phyloP scores from a whole-genome alignment of 2,113 vertebrate genomes.

The Balaenoptera acutorostrata region DNA sequence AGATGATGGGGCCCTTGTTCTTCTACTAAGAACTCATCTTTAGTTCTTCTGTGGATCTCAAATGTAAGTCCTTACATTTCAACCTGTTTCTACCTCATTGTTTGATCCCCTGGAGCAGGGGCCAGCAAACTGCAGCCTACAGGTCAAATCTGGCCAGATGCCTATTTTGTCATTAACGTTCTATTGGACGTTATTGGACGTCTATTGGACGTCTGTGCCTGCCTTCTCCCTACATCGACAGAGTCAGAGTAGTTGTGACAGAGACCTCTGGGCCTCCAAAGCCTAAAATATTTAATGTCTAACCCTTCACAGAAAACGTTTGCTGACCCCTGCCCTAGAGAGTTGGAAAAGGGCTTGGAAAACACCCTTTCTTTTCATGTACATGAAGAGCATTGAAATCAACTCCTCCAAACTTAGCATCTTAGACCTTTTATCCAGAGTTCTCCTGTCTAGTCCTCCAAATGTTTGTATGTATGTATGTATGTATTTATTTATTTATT shows the following conservation, averaged over 20 bases:
- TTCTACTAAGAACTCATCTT: neutral
- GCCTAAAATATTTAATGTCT: neutral
- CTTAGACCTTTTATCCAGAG: neutral
- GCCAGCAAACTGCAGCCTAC: too few species aligned
- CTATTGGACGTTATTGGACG: too few species aligned
- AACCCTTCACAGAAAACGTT: neutral
- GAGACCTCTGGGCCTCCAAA: neutral
- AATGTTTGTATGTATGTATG: too few species aligned
- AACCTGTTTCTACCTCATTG: neutral
- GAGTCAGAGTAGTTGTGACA: neutral
- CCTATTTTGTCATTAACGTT: constrained; percentile 45
- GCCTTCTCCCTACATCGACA: neutral
- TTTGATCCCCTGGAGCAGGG: neutral
- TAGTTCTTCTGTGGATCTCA: neutral
- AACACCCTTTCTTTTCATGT: neutral
- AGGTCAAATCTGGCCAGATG: neutral
- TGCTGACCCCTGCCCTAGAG: neutral
- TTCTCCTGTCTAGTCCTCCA: neutral
- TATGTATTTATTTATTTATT: too few species aligned
- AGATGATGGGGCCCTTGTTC: neutral
- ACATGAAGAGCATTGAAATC: neutral
- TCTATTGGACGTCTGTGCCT: neutral
- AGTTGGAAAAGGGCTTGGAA: neutral
- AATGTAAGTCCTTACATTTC: neutral
- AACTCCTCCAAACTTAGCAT: neutral